A percentile compares a stretch with the other conserved stretches of the same genome.
Evolutionary conservation across 2,888 invertebrate species (phyloP).

Genomic region (Eulithis prunata): DNA sequence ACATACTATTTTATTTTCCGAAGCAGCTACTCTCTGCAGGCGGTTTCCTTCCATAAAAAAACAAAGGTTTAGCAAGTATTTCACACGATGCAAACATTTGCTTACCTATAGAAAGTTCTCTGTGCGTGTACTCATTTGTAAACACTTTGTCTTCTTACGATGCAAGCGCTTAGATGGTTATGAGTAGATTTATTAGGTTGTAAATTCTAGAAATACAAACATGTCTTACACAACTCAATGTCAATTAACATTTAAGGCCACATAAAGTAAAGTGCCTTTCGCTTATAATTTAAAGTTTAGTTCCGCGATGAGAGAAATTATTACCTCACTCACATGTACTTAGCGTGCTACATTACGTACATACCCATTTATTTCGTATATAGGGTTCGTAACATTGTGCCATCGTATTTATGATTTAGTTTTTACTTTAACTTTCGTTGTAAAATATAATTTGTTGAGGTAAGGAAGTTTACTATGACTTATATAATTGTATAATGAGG

Average conservation of each 20-base stretch:
- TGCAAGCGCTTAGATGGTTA: constrained; percentile 3
- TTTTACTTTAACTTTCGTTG: not conserved
- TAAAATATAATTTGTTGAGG: not conserved
- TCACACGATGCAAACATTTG: constrained; percentile 14
- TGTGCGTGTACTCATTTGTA: constrained; percentile 1
- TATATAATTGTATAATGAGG: no score
- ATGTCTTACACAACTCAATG: constrained; percentile 14
- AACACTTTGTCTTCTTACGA: not conserved
- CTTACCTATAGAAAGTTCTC: constrained; percentile 9
- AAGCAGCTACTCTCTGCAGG: no score
- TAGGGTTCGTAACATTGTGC: not conserved
- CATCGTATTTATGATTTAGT: not conserved
- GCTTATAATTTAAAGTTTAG: constrained; percentile 28
- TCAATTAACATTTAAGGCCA: constrained; percentile 25
- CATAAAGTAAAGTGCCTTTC: constrained; percentile 33
- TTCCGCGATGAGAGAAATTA: constrained; percentile 36
- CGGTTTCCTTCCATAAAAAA: not conserved
- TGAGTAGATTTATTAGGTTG: not conserved
- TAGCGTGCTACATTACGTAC: constrained; percentile 9
- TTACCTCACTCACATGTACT: constrained; percentile 32
- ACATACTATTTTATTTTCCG: no score
- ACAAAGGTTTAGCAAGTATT: constrained; percentile 19
- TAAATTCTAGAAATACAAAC: not conserved
- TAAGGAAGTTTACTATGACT: not conserved
- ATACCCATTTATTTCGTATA: not conserved